These are phyloP conservation scores for Drosophila lowei DNA, from an alignment of 1,140 invertebrate species.

Conservation along the genomic window DNA sequence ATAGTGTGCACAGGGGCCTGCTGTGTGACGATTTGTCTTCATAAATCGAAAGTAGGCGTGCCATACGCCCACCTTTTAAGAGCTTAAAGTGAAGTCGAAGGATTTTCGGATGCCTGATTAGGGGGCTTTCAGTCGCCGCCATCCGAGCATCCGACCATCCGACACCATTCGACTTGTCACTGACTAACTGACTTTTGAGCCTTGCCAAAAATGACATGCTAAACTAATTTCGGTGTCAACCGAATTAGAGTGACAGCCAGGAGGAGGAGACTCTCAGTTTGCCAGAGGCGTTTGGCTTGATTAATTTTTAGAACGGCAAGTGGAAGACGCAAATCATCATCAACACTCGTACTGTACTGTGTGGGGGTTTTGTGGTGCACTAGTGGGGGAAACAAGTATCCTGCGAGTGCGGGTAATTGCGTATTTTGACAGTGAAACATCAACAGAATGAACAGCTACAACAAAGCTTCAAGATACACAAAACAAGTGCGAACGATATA, in stretches of 20 bases:
- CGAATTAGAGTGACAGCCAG: conserved; percentile 60
- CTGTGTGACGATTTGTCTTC: conserved; percentile 51
- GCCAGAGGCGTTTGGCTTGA: conserved; percentile 53
- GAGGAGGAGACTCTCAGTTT: conserved; percentile 28
- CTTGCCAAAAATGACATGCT: conserved; percentile 61
- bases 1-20: neutral
- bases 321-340: conserved; percentile 68
- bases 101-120: conserved; percentile 35
- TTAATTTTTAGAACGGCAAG: conserved; percentile 74
- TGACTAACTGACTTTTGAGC: conserved; percentile 26
- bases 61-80: conserved; percentile 37
- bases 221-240: conserved; percentile 75
- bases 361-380: conserved; percentile 24
- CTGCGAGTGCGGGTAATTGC: conserved; percentile 66
- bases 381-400: neutral
- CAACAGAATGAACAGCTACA: conserved; percentile 14
- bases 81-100: conserved; percentile 42
- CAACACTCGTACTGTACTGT: neutral
- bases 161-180: too few species aligned
- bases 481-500: neutral
- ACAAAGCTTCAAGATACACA: neutral
- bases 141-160: neutral
- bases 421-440: conserved; percentile 67
- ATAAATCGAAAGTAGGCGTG: conserved; percentile 47
- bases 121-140: conserved; percentile 36